Percentiles rank a stretch among this genome's conserved stretches.
Conservation (phyloP, 2,113 vertebrate genomes). For the Syngnathoides biaculeatus region DNA sequence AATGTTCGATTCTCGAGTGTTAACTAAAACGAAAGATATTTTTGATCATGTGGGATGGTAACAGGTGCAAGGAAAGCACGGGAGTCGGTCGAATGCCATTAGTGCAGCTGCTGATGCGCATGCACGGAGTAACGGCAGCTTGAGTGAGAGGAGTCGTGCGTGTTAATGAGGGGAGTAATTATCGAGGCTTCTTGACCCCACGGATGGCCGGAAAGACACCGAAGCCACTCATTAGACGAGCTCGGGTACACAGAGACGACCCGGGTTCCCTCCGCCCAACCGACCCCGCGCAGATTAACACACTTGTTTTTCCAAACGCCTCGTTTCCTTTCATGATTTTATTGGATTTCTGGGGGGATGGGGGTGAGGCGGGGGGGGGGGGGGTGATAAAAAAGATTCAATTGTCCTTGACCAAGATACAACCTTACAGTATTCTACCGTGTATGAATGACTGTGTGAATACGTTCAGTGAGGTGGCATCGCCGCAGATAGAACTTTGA, state of each 20-base stretch:
- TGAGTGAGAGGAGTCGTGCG: constrained; percentile 37
- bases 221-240: constrained; percentile 52
- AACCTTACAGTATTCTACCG: no score
- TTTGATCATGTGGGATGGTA: not conserved
- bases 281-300: constrained; percentile 22
- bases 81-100: not conserved
- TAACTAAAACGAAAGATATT: not conserved
- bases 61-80: not conserved
- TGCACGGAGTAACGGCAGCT: constrained; percentile 27
- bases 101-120: constrained; percentile 17
- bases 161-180: constrained; percentile 71
- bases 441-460: no score
- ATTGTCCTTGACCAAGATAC: not conserved
- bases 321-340: not conserved
- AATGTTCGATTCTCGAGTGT: not conserved
- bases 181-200: constrained; percentile 58
- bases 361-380: no score
- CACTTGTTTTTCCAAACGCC: constrained; percentile 7
- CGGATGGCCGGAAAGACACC: constrained; percentile 10
- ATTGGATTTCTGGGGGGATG: not conserved
- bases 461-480: no score
- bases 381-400: not conserved
- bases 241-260: constrained; percentile 22
- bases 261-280: not conserved
- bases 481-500: no score